Percentiles rank a stretch among this genome's conserved stretches.
These are phyloP conservation scores for Tanypteryx hageni DNA, from an alignment of 2,888 invertebrate species.

Conservation along the genomic window DNA sequence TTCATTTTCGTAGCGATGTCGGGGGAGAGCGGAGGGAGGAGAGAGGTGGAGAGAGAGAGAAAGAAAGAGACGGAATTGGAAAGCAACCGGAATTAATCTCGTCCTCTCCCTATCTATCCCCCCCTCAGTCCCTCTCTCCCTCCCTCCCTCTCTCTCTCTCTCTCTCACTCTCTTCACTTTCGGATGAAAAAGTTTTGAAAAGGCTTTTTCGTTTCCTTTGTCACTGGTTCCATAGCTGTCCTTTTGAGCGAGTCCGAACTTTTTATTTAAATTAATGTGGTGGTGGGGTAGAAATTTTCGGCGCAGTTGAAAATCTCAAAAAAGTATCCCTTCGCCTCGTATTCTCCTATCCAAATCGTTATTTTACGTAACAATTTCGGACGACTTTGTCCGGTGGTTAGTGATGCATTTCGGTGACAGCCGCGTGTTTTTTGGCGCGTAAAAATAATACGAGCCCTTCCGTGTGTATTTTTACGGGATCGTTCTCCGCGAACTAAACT, in stretches of 20 bases:
- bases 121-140: neutral
- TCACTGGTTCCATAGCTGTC: slow-evolving; percentile 33
- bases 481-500: no score
- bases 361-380: neutral
- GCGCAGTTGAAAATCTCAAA: neutral
- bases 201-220: slow-evolving; percentile 41
- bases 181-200: slow-evolving; percentile 48
- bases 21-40: neutral
- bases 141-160: neutral
- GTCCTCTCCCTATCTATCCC: neutral
- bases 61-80: slow-evolving; percentile 19
- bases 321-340: neutral
- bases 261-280: slow-evolving; percentile 39
- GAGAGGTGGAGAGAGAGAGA: neutral
- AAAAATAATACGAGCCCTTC: no score
- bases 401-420: no score
- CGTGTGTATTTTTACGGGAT: no score
- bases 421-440: no score
- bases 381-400: neutral
- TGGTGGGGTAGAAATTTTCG: neutral
- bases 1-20: neutral
- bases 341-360: neutral
- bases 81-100: slow-evolving; percentile 22
- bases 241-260: slow-evolving; percentile 38
- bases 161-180: neutral